These are phyloP conservation scores for Agonopterix alstromeriana DNA, from an alignment of 2,888 invertebrate species.

Conservation along the genomic window DNA sequence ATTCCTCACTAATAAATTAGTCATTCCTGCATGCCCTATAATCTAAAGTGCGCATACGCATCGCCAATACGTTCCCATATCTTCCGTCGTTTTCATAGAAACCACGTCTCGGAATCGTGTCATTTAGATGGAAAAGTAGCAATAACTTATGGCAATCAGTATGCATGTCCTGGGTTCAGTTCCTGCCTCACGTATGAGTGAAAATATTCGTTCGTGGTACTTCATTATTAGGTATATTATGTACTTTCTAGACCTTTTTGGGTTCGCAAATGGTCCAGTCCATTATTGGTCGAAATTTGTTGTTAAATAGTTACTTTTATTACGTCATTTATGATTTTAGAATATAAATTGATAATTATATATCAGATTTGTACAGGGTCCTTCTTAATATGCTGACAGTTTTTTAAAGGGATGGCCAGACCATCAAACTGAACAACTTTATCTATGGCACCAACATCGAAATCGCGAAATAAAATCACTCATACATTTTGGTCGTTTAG, in stretches of 20 bases:
- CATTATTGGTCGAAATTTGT: slow-evolving; percentile 34
- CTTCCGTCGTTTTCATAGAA: neutral
- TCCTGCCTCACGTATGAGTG: slow-evolving; percentile 54
- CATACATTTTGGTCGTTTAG: too few species aligned
- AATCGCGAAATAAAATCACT: too few species aligned
- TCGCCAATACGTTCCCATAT: slow-evolving; percentile 2
- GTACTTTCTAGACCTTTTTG: slow-evolving; percentile 63
- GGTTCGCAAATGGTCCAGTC: slow-evolving; percentile 20
- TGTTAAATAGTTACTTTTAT: neutral
- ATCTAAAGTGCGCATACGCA: neutral
- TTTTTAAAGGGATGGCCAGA: too few species aligned
- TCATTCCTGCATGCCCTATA: too few species aligned
- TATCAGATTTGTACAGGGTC: too few species aligned
- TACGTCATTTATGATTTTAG: neutral
- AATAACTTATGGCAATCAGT: slow-evolving; percentile 46
- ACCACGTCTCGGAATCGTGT: slow-evolving; percentile 1
- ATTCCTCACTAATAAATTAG: too few species aligned
- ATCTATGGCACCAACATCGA: too few species aligned
- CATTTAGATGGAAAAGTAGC: slow-evolving; percentile 30
- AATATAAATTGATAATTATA: slow-evolving; percentile 8
- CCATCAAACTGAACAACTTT: too few species aligned
- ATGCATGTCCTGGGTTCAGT: slow-evolving; percentile 48
- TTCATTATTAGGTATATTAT: slow-evolving; percentile 48
- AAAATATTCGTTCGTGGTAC: slow-evolving; percentile 54
- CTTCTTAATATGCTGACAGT: too few species aligned